phyloP scores from a whole-genome alignment of 1,140 invertebrate genomes.

The Dreissena polymorpha region DNA sequence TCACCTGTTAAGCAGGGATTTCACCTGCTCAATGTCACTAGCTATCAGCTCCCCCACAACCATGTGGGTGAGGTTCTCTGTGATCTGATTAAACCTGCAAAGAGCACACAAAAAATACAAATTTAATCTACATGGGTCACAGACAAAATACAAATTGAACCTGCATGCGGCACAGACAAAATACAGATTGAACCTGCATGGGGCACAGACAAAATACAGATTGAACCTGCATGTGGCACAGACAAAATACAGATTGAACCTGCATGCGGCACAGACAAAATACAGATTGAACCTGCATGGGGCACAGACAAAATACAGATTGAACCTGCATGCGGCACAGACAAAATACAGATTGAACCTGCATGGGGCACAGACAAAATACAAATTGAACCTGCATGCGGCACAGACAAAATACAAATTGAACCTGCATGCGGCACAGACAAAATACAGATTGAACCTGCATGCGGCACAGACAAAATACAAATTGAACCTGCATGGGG shows the following conservation, averaged over 20 bases:
- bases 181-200: constrained; percentile 83
- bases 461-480: constrained; percentile 37
- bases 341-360: constrained; percentile 83
- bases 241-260: constrained; percentile 83
- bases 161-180: constrained; percentile 73
- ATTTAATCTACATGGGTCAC: constrained; percentile 83
- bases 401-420: constrained; percentile 75
- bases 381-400: constrained; percentile 83
- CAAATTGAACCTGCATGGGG: constrained; percentile 83
- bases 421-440: constrained; percentile 81
- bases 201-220: constrained; percentile 58
- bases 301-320: constrained; percentile 72
- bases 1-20: constrained; percentile 63
- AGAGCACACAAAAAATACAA: constrained; percentile 9
- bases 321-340: constrained; percentile 82
- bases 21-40: constrained; percentile 71
- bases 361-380: constrained; percentile 42
- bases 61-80: constrained; percentile 89
- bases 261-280: constrained; percentile 54
- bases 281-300: constrained; percentile 83
- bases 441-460: constrained; percentile 83
- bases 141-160: constrained; percentile 81
- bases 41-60: constrained; percentile 84
- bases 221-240: constrained; percentile 83
- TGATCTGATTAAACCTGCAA: constrained; percentile 86